These are phyloP conservation scores for Myiotriccus ornatus DNA, from an alignment of 2,797 vertebrate species.

Conservation along the genomic window DNA sequence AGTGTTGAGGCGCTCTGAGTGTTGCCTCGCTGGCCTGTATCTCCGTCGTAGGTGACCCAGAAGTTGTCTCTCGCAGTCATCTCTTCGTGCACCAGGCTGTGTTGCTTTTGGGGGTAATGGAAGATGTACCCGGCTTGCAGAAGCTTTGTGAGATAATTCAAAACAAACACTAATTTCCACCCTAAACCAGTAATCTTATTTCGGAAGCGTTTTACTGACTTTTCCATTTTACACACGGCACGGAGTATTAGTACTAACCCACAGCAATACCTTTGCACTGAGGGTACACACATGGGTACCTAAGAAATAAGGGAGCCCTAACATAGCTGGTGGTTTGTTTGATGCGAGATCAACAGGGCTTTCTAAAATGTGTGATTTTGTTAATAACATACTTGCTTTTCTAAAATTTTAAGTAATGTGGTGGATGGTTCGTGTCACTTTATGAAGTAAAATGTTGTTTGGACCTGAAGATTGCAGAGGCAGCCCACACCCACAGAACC, in stretches of 20 bases:
- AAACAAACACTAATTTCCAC: not conserved
- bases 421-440: not conserved
- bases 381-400: not conserved
- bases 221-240: not conserved
- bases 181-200: not conserved
- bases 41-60: accelerated
- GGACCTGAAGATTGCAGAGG: accelerated
- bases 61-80: not conserved
- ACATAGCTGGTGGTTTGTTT: accelerated
- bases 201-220: not conserved
- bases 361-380: not conserved
- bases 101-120: not conserved
- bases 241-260: not conserved
- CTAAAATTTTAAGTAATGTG: not conserved
- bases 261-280: not conserved
- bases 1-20: accelerated
- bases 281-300: accelerated
- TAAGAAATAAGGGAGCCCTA: not conserved
- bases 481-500: accelerated
- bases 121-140: not conserved
- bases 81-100: accelerated
- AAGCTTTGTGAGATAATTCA: not conserved
- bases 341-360: not conserved
- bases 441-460: not conserved
- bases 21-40: accelerated